Base-by-base conservation (phyloP, 2,888 invertebrate genomes). In the Deladenus siricidicola region DNA sequence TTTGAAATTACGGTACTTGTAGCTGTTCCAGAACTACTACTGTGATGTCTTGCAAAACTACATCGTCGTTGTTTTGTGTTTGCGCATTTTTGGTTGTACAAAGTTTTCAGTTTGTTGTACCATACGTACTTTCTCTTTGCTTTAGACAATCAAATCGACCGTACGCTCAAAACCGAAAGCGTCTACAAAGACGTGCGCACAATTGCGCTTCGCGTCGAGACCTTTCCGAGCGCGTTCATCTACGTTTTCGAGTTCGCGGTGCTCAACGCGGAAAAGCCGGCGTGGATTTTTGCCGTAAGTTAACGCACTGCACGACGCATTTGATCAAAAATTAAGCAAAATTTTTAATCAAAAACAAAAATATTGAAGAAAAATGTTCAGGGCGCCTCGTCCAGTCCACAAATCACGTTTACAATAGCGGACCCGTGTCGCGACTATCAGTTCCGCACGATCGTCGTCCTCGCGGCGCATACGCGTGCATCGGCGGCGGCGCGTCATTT, bases 361-460 rank as follows among this genome's bases (percentile, higher is more conserved):
- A 39, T 28, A n/a, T 29, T 29, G 17, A 24, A 0, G 29, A 8
- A 34, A 21, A 19, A 23, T 54, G 49, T 73, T 44, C 62, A 76
- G 75, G 75, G 74, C 10, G 72, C 74, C 19, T 74, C 74, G 3
- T 61, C 69, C 8, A 67, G 64, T 47, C 74, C 75, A 28, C 64
- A 73, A 45, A 64, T 74, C 44, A 66, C 67, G 1, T 76, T 76
- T 67, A 66, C 67, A 43, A 68, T 76, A 28, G 66, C 69, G 44
- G 76, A 76, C 50, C 70, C 74, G 24, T 76, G 76, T 60, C 66
- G 72, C 17, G 75, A 76, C 60, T 76, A 76, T 60, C 75, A 76
- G 58, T 76, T 76, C 61, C 69, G 72, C 39, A 68, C 71, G 2
- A 59, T 74, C 23, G 66, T 69, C 23, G 70, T 74, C 19, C 56